Conservation (phyloP, 2,888 invertebrate genomes). For the Hypsopygia costalis region DNA sequence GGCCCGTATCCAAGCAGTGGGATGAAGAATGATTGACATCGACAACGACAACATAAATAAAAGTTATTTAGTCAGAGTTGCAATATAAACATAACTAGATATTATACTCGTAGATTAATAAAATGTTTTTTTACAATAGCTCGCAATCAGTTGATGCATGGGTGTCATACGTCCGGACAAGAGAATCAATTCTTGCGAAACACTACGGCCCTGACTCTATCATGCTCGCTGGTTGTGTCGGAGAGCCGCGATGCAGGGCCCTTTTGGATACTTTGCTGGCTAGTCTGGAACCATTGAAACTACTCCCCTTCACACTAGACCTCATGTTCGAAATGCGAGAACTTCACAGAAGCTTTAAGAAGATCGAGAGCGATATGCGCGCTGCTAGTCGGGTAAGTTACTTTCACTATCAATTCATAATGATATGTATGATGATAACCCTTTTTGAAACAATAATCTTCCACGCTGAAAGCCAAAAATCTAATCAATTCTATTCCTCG, state of each 20-base stretch:
- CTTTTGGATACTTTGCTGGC: slow-evolving; percentile 87
- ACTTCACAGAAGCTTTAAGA: slow-evolving; percentile 87
- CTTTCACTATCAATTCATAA: not conserved
- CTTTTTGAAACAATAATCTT: not conserved
- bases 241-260: slow-evolving; percentile 79
- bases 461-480: not conserved
- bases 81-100: not conserved
- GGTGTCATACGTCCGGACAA: slow-evolving; percentile 91
- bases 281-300: slow-evolving; percentile 88
- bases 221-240: slow-evolving; percentile 82
- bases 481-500: slow-evolving; percentile 5
- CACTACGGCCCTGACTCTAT: slow-evolving; percentile 90
- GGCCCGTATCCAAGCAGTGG: no score
- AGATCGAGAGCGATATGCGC: slow-evolving; percentile 81
- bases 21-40: no score
- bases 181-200: slow-evolving; percentile 89
- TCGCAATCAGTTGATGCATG: slow-evolving; percentile 94
- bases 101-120: slow-evolving; percentile 9
- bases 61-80: not conserved
- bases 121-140: slow-evolving; percentile 54
- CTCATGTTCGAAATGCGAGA: slow-evolving; percentile 89
- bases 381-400: slow-evolving; percentile 71
- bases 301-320: slow-evolving; percentile 90
- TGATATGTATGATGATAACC: slow-evolving; percentile 14
- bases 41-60: slow-evolving; percentile 1